Percentiles rank a stretch among this genome's conserved stretches.
Evolutionary conservation across 2,797 vertebrate genomes (phyloP).

Genomic region (Onychomys leucogaster): DNA sequence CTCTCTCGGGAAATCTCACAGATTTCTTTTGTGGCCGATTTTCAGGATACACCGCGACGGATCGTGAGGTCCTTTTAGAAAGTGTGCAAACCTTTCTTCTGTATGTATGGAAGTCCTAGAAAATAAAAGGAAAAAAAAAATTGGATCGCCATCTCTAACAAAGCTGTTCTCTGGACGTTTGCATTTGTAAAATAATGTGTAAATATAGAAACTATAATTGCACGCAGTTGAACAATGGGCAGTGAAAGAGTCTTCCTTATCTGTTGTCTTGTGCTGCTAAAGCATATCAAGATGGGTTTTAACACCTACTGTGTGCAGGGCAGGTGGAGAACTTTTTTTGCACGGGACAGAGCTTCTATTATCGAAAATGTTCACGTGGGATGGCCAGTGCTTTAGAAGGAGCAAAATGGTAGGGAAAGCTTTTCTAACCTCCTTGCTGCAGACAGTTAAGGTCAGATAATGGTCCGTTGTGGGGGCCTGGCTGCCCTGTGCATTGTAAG

Average conservation of each 20-base stretch:
- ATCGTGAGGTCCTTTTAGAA: slow-evolving; percentile 22
- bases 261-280: slow-evolving; percentile 36
- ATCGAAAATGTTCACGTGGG: background rate
- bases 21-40: slow-evolving; percentile 79
- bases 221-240: slow-evolving; percentile 72
- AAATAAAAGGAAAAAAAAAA: background rate
- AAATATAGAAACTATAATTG: slow-evolving; percentile 58
- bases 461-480: background rate
- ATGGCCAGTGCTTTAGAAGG: slow-evolving; percentile 12
- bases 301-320: background rate
- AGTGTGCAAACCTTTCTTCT: slow-evolving; percentile 53
- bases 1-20: slow-evolving; percentile 53
- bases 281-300: slow-evolving; percentile 18
- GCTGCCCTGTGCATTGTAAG: background rate
- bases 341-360: background rate
- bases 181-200: slow-evolving; percentile 59
- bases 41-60: slow-evolving; percentile 45
- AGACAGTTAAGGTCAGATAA: slow-evolving; percentile 16
- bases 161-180: slow-evolving; percentile 64
- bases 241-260: slow-evolving; percentile 58
- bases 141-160: slow-evolving; percentile 69
- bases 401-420: background rate
- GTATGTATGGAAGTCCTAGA: background rate
- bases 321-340: slow-evolving; percentile 34
- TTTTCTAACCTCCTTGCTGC: background rate